Evolutionary conservation across 35 echinoderm and acorn worm genomes (phyloP).

Genomic region (Apostichopus parvimensis): DNA sequence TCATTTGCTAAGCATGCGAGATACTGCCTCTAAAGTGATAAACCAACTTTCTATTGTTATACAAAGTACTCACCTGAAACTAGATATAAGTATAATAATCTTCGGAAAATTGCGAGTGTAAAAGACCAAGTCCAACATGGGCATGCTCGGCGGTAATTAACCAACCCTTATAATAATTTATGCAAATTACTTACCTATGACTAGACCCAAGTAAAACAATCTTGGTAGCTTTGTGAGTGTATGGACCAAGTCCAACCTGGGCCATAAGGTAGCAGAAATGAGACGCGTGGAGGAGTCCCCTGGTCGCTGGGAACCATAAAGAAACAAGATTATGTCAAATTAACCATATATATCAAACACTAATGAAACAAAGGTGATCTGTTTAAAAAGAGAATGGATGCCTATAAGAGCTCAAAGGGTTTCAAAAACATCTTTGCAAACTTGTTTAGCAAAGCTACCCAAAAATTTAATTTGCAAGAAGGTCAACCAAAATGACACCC

Average conservation of each 20-base stretch:
- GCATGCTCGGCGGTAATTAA: not conserved
- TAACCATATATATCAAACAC: not conserved
- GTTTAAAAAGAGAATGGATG: too few species aligned
- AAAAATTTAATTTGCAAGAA: too few species aligned
- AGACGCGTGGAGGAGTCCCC: constrained; percentile 86
- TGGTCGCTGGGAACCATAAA: constrained; percentile 59
- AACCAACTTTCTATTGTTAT: too few species aligned
- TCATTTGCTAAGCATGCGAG: too few species aligned
- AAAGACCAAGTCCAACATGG: constrained; percentile 72
- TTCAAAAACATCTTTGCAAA: too few species aligned
- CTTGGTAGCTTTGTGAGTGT: constrained; percentile 87
- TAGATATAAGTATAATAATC: constrained; percentile 89
- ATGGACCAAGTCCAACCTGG: constrained; percentile 86
- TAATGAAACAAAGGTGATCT: too few species aligned
- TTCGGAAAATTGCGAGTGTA: constrained; percentile 82
- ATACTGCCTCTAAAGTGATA: too few species aligned
- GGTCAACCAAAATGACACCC: too few species aligned
- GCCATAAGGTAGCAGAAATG: constrained; percentile 99
- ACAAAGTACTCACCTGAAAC: constrained; percentile 69
- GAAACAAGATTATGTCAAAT: not conserved
- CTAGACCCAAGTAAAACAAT: constrained; percentile 96
- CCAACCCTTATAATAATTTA: too few species aligned
- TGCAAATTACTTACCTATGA: constrained; percentile 75
- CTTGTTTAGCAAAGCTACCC: too few species aligned
- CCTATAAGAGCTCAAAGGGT: too few species aligned